These are phyloP conservation scores for Antheraea yamamai DNA, from an alignment of 2,888 invertebrate genomes.

Conservation along the genomic window DNA sequence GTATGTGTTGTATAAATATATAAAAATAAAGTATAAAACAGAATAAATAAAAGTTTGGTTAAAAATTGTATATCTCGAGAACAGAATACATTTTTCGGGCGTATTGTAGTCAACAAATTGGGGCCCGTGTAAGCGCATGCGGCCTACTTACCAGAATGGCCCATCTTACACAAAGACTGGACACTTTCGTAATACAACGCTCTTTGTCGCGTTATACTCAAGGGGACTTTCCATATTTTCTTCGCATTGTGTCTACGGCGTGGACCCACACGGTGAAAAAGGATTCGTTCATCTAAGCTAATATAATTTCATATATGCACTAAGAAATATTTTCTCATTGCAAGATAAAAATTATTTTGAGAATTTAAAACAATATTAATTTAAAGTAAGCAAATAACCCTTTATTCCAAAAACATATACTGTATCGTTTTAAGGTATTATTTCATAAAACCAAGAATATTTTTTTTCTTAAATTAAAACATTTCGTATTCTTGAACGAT, in stretches of 20 bases:
- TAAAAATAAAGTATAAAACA: background rate
- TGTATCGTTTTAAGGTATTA: background rate
- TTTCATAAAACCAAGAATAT: background rate
- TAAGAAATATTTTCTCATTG: background rate
- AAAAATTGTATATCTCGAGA: background rate
- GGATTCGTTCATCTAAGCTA: background rate
- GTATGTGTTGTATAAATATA: too few relatives aligned
- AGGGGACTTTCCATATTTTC: conserved; percentile 43
- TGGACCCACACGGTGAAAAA: conserved; percentile 29
- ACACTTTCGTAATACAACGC: conserved; percentile 48
- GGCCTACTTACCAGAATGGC: conserved; percentile 45
- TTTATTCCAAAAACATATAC: too few relatives aligned
- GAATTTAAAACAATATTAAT: background rate
- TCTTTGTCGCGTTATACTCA: conserved; percentile 45
- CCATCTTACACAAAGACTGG: conserved; percentile 39
- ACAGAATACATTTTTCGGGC: background rate
- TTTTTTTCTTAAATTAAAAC: background rate
- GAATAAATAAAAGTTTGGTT: background rate
- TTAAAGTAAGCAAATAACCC: too few relatives aligned
- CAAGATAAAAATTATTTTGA: background rate
- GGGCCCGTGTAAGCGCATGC: conserved; percentile 15
- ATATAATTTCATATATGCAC: conserved; percentile 7
- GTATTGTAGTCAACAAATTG: conserved; percentile 12
- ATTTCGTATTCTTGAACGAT: background rate
- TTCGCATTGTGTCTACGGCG: conserved; percentile 44